These are phyloP conservation scores for Teleiodes luculella DNA, from an alignment of 2,888 invertebrate species.

Conservation along the genomic window DNA sequence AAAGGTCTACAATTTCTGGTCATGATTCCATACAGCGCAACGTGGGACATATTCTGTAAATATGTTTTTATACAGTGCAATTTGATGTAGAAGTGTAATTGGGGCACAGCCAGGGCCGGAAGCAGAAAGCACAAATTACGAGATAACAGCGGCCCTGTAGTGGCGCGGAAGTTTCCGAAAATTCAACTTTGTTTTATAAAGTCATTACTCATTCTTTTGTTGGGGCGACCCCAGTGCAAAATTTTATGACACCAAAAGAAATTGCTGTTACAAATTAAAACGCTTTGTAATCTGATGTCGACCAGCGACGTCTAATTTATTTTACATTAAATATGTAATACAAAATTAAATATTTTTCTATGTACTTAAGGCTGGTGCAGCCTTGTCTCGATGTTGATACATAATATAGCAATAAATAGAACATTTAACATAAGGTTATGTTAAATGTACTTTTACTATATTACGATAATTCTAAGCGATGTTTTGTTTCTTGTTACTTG, in stretches of 20 bases:
- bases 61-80: neutral
- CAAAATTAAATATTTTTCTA: no score
- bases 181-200: slow-evolving; percentile 71
- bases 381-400: no score
- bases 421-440: no score
- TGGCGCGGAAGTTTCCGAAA: slow-evolving; percentile 59
- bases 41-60: no score
- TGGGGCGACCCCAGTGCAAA: slow-evolving; percentile 59
- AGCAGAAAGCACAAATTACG: slow-evolving; percentile 55
- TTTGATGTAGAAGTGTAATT: slow-evolving; percentile 10
- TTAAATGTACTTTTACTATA: no score
- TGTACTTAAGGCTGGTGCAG: no score
- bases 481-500: no score
- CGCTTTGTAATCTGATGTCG: slow-evolving; percentile 50
- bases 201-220: slow-evolving; percentile 76
- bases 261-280: slow-evolving; percentile 68
- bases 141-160: slow-evolving; percentile 57
- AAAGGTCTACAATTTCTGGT: no score
- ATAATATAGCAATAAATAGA: no score
- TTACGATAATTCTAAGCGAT: no score
- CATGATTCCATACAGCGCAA: neutral
- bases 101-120: slow-evolving; percentile 8
- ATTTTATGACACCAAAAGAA: slow-evolving; percentile 70
- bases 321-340: neutral
- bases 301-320: slow-evolving; percentile 9